Base-by-base conservation (phyloP, 2,797 vertebrate species). In the Bradypus variegatus region DNA sequence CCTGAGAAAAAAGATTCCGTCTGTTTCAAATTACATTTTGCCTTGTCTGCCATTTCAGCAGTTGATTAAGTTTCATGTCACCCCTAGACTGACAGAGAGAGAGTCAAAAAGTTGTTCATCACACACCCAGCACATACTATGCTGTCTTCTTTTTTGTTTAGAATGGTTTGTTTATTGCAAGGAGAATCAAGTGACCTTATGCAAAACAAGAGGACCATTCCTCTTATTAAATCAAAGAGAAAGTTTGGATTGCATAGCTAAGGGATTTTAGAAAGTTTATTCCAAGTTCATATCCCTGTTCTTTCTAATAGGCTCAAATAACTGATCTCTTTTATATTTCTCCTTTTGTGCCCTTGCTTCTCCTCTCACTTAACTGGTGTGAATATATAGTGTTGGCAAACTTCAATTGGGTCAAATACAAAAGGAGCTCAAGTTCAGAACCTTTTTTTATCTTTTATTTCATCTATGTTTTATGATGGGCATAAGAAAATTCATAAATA, bases 371-470 rank as follows among this genome's bases (percentile, higher is more conserved):
- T 65, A 83, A 76, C 62, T 88, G 65, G 21, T 69, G 89, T 70
- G 58, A 95, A 91, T 70, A 31, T 45, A 64, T 10, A 81, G 23
- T 72, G 81, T 55, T 87, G 64, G 29, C 9, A 94, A 91, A 81
- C 81, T 85, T 55, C 96, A 94, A 93, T n/a, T 93, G 73, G 73
- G 85, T 92, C 91, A 85, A 78, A 91, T 87, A 48, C 80, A 62
- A 90, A 15, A 94, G 90, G 72, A 91, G 86, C 50, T 45, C 62
- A 89, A 84, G 50, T 84, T 95, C 58, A 93, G 72, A 91, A 80
- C 6, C 27, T 86, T 94, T 88, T 60, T 84, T 70, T 86, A 62
- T 38, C 31, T 83, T 91, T 81, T 81, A 55, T 73, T 77, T 86
- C 64, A 78, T 79, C 48, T 86, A 64, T 88, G 48, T 77, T 95